These are phyloP conservation scores for Cerastis rubricosa DNA, from an alignment of 2,888 invertebrate genomes.

Conservation along the genomic window DNA sequence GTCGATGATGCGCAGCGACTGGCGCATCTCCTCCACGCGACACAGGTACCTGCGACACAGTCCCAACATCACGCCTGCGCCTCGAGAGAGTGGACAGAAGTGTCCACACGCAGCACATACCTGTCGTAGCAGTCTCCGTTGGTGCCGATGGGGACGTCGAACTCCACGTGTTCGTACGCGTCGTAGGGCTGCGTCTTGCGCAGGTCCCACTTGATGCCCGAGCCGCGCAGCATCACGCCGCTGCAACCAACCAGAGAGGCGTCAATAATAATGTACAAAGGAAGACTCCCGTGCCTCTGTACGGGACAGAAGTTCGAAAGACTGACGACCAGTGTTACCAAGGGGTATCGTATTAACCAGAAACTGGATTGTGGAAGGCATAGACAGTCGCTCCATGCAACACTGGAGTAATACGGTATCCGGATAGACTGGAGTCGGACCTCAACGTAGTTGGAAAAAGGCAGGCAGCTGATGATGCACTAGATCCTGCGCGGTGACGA, in stretches of 20 bases:
- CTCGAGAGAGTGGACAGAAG: not conserved
- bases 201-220: constrained; percentile 99
- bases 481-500: constrained; percentile 96
- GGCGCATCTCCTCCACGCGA: constrained; percentile 97
- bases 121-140: constrained; percentile 99
- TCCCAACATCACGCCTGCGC: not conserved
- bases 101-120: constrained; percentile 77
- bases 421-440: not conserved
- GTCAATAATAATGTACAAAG: not conserved
- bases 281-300: not conserved
- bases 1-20: constrained; percentile 97
- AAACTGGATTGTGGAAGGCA: not conserved
- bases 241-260: constrained; percentile 85
- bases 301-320: not conserved
- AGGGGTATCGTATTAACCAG: no score
- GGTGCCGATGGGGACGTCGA: constrained; percentile 98
- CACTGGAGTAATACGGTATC: no score
- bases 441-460: not conserved
- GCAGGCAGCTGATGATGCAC: not conserved
- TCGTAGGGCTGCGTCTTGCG: constrained; percentile 99
- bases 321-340: no score
- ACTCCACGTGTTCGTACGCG: constrained; percentile 97
- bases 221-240: constrained; percentile 99
- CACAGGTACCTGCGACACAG: constrained; percentile 56
- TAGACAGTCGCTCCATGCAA: not conserved